These are phyloP conservation scores for Seira musarum DNA, from an alignment of 2,888 invertebrate genomes.

Conservation along the genomic window DNA sequence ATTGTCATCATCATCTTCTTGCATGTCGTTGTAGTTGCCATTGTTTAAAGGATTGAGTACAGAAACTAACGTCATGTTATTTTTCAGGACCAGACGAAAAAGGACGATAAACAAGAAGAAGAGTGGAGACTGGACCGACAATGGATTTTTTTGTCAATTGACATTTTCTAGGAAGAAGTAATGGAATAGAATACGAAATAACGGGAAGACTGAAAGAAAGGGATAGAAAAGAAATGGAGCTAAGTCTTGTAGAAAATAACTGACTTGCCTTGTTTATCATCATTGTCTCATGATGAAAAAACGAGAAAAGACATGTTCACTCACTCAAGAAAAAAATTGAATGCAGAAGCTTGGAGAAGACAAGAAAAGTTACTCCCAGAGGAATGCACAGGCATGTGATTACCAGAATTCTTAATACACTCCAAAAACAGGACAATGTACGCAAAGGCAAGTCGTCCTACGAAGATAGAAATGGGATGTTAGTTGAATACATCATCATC, in stretches of 20 bases:
- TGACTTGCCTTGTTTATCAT: constrained; percentile 46
- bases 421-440: constrained; percentile 4
- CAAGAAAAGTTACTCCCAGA: constrained; percentile 48
- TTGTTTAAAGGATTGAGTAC: constrained; percentile 16
- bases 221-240: not conserved
- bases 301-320: constrained; percentile 20
- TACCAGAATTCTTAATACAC: constrained; percentile 47
- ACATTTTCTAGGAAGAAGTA: constrained; percentile 36
- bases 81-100: not conserved
- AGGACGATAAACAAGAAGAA: not conserved
- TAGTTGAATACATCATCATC: constrained; percentile 17
- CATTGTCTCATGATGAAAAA: no score
- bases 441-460: not conserved
- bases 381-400: constrained; percentile 44
- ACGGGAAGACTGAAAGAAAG: not conserved
- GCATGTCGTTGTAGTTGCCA: constrained; percentile 21
- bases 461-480: constrained; percentile 13
- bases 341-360: constrained; percentile 21
- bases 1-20: constrained; percentile 13
- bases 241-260: constrained; percentile 30
- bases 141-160: constrained; percentile 34
- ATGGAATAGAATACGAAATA: constrained; percentile 41
- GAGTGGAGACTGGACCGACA: not conserved
- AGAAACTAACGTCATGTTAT: not conserved
- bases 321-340: constrained; percentile 31